These are phyloP conservation scores for Zoroaster sp. DNA, from an alignment of 53 echinoderm and acorn worm genomes.

Conservation along the genomic window DNA sequence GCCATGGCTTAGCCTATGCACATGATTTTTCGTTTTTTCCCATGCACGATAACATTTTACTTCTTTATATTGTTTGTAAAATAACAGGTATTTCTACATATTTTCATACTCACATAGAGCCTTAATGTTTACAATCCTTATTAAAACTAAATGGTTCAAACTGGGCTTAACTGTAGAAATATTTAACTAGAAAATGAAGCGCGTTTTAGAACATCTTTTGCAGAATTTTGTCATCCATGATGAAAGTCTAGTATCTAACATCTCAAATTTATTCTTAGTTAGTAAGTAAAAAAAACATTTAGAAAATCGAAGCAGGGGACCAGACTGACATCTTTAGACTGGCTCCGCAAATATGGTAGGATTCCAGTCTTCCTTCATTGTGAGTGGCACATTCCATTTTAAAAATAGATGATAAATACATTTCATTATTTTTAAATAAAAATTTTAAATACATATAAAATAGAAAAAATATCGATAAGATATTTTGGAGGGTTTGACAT, in stretches of 20 bases:
- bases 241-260: conserved; percentile 4
- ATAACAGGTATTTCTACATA: neutral
- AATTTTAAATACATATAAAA: neutral
- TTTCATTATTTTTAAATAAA: neutral
- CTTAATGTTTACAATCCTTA: neutral
- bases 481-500: no score
- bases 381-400: neutral
- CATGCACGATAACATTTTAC: neutral
- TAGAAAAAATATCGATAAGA: no score
- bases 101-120: conserved; percentile 9
- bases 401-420: neutral
- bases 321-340: neutral
- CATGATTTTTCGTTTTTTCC: neutral
- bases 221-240: conserved; percentile 10
- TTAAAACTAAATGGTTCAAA: neutral
- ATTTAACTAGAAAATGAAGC: neutral
- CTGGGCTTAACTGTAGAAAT: neutral
- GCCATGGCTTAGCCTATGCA: no score
- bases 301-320: neutral
- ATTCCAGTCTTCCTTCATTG: neutral
- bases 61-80: neutral
- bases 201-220: neutral
- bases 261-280: neutral
- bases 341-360: neutral
- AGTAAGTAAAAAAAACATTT: neutral